These are phyloP conservation scores for Rhinoderma darwinii DNA, from an alignment of 2,113 vertebrate species.

Conservation along the genomic window DNA sequence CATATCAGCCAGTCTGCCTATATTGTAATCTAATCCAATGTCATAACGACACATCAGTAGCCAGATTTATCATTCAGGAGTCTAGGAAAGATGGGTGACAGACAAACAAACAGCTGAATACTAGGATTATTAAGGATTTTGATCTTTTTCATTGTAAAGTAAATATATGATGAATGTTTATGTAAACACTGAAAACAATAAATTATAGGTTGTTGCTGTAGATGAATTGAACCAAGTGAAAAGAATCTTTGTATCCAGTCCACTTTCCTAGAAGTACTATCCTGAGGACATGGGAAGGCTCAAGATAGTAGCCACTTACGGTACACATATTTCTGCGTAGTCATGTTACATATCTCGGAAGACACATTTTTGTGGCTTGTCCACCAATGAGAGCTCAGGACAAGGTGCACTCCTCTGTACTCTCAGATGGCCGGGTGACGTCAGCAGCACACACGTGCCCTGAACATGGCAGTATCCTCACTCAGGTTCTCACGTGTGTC, in stretches of 20 bases:
- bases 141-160: too few species aligned
- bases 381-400: constrained; percentile 8
- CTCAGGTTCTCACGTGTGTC: not conserved
- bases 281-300: not conserved
- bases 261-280: not conserved
- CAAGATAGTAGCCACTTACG: not conserved
- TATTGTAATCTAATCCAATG: too few species aligned
- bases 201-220: too few species aligned
- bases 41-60: too few species aligned
- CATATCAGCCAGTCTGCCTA: too few species aligned
- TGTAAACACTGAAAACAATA: too few species aligned
- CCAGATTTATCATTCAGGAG: too few species aligned
- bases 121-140: too few species aligned
- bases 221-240: too few species aligned
- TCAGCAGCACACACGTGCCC: constrained; percentile 3
- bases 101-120: too few species aligned
- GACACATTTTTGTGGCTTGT: not conserved
- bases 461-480: not conserved
- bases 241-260: not conserved
- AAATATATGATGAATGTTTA: too few species aligned
- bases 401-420: not conserved
- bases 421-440: not conserved
- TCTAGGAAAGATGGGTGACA: too few species aligned
- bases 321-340: not conserved
- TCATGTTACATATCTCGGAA: constrained; percentile 11